Conservation (phyloP, 1,140 invertebrate genomes). For the Hyposmocoma kahamanoa region DNA sequence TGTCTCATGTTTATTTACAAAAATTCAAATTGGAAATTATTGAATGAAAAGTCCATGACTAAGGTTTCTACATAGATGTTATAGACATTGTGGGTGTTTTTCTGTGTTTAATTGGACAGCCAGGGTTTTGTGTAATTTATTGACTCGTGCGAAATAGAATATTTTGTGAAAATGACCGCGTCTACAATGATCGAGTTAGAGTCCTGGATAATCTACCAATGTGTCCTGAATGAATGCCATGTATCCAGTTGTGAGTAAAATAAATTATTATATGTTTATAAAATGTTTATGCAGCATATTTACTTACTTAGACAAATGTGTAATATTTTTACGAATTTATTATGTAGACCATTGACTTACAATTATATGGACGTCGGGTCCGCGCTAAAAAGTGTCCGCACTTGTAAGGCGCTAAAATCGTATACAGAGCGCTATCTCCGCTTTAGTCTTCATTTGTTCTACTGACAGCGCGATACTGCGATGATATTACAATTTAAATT, state of each 20-base stretch:
- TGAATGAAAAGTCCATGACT: constrained; percentile 31
- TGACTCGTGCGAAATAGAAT: constrained; percentile 28
- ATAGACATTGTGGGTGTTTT: neutral
- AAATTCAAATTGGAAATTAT: constrained; percentile 21
- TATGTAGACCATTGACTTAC: too few relatives aligned
- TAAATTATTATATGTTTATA: too few relatives aligned
- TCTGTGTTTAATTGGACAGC: neutral
- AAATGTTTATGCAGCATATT: too few relatives aligned
- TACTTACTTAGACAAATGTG: too few relatives aligned
- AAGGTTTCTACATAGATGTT: neutral
- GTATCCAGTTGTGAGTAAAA: constrained; percentile 76
- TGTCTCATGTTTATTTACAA: constrained; percentile 38
- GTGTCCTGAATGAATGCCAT: constrained; percentile 76
- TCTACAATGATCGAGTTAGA: constrained; percentile 75
- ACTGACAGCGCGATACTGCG: too few relatives aligned
- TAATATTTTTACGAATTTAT: too few relatives aligned
- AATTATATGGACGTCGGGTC: too few relatives aligned
- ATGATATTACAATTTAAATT: too few relatives aligned
- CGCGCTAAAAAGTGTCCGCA: too few relatives aligned
- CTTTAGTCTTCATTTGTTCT: too few relatives aligned
- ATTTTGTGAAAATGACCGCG: constrained; percentile 67
- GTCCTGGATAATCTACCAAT: constrained; percentile 78
- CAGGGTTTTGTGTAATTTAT: constrained; percentile 26
- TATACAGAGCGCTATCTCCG: too few relatives aligned
- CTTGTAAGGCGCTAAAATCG: too few relatives aligned